These are phyloP conservation scores for Bufotes viridis DNA, from an alignment of 2,797 vertebrate species.

Conservation along the genomic window DNA sequence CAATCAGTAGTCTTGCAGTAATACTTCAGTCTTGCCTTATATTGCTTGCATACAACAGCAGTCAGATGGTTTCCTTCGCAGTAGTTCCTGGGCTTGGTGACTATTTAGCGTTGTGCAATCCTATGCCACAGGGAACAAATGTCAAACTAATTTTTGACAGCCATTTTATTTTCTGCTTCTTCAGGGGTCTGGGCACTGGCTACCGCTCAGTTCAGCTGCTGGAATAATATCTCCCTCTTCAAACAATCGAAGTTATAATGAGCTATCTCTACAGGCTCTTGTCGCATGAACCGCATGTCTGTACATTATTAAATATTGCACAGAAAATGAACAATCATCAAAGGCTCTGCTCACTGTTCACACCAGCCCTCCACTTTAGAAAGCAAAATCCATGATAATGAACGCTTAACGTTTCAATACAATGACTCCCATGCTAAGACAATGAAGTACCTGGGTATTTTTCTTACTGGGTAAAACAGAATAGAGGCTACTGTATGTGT, in stretches of 20 bases:
- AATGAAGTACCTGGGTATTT: background rate
- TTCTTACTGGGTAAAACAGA: background rate
- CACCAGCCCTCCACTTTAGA: background rate
- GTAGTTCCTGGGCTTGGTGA: background rate
- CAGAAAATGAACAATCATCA: slow-evolving; percentile 5
- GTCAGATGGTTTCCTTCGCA: background rate
- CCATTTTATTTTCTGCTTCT: slow-evolving; percentile 29
- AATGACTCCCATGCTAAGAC: background rate
- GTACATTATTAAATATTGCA: slow-evolving; percentile 29
- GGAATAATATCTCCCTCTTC: slow-evolving; percentile 7
- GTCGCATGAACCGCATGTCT: background rate
- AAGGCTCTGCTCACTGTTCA: slow-evolving; percentile 8
- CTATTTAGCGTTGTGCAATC: background rate
- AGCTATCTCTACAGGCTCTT: background rate
- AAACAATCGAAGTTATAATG: slow-evolving; percentile 35
- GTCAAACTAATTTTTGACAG: slow-evolving; percentile 9
- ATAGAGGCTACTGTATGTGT: background rate
- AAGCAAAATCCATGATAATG: background rate
- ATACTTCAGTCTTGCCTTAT: slow-evolving; percentile 20
- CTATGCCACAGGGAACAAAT: background rate
- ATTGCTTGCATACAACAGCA: slow-evolving; percentile 21
- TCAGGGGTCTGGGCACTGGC: background rate
- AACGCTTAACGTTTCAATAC: background rate
- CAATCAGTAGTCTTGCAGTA: slow-evolving; percentile 39
- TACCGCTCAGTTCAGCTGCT: background rate